These are phyloP conservation scores for Poecilia gillii DNA, from an alignment of 2,797 vertebrate genomes.

Conservation along the genomic window DNA sequence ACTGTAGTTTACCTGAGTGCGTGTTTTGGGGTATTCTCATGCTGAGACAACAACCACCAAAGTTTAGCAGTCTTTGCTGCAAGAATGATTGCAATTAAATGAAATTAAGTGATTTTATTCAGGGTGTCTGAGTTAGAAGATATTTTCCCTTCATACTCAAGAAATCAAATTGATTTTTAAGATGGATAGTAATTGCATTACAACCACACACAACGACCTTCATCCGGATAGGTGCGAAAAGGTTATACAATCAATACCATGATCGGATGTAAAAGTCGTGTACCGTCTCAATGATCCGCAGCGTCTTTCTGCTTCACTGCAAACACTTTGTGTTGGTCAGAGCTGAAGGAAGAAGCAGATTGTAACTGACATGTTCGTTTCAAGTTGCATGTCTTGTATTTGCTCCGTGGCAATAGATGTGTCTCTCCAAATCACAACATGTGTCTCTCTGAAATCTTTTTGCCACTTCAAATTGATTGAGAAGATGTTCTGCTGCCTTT, in stretches of 20 bases:
- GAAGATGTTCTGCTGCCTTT: constrained; percentile 4
- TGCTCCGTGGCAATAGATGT: constrained; percentile 39
- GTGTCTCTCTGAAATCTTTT: constrained; percentile 37
- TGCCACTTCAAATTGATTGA: constrained; percentile 37
- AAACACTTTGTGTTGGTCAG: constrained; percentile 16
- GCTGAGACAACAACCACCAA: too few relatives aligned
- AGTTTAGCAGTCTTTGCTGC: too few relatives aligned
- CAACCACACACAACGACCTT: constrained; percentile 20
- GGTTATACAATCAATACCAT: constrained; percentile 34
- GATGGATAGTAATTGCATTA: constrained; percentile 12
- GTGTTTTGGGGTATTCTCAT: too few relatives aligned
- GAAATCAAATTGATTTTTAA: constrained; percentile 11
- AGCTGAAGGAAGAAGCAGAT: constrained; percentile 45
- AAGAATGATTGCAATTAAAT: not conserved
- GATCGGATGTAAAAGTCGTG: constrained; percentile 5
- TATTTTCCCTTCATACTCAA: constrained; percentile 12
- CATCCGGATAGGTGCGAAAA: not conserved
- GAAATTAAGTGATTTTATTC: not conserved
- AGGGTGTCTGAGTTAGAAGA: not conserved
- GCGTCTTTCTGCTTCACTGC: not conserved
- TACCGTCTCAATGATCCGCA: constrained; percentile 2
- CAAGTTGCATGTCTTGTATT: constrained; percentile 48
- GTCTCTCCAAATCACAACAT: constrained; percentile 53
- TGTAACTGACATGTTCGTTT: constrained; percentile 46
- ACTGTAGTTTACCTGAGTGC: not conserved